Conservation (phyloP, 2,797 vertebrate genomes). For the Hyperoplus lanceolatus region DNA sequence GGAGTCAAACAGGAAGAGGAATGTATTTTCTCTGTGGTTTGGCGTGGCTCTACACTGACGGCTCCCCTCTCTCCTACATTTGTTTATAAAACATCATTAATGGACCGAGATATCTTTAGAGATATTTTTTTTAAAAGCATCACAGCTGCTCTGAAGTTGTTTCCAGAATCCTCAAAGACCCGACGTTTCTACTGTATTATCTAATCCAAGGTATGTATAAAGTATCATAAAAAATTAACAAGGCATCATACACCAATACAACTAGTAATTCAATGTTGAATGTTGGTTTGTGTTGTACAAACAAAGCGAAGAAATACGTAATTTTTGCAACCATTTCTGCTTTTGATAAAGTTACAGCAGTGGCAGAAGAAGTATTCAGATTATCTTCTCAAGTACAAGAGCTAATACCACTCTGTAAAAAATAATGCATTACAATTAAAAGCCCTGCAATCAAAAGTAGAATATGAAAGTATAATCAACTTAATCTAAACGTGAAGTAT, state of each 20-base stretch:
- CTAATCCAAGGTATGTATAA: no score
- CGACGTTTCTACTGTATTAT: not conserved
- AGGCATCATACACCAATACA: not conserved
- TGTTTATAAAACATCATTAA: constrained; percentile 16
- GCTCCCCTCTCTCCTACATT: constrained; percentile 4
- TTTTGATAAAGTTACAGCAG: not conserved
- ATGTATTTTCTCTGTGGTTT: constrained; percentile 41
- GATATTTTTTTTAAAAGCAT: not conserved
- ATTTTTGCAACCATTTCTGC: not conserved
- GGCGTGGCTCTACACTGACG: constrained; percentile 20
- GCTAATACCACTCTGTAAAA: not conserved
- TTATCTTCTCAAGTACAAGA: constrained; percentile 1
- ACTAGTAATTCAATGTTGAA: no score
- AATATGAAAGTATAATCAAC: no score
- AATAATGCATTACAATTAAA: not conserved
- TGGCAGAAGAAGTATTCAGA: constrained; percentile 2
- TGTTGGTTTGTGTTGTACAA: not conserved
- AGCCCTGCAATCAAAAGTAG: not conserved
- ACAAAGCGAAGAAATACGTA: not conserved
- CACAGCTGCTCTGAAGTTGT: not conserved
- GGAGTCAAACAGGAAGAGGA: constrained; percentile 31
- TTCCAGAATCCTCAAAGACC: not conserved
- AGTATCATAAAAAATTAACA: no score
- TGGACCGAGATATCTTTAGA: constrained; percentile 22
- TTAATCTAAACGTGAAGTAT: no score